These are phyloP conservation scores for Syngnathus acus DNA, from an alignment of 2,797 vertebrate genomes.

Conservation along the genomic window DNA sequence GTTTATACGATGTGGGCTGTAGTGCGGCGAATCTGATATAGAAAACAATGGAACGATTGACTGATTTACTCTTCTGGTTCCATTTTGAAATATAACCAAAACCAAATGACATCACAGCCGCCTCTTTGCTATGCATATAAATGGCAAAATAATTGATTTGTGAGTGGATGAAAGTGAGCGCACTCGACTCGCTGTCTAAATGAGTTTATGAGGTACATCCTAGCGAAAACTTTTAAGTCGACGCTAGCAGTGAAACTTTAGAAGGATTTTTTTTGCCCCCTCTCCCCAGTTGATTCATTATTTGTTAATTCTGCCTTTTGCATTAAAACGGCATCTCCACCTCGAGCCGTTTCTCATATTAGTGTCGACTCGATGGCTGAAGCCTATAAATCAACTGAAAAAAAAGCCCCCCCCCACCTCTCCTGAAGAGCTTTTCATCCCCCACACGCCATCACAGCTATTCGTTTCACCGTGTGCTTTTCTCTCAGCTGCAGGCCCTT, in stretches of 20 bases:
- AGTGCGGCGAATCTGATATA: not conserved
- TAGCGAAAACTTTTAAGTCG: not conserved
- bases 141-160: not conserved
- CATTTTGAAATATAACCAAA: no score
- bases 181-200: not conserved
- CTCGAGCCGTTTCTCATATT: not conserved
- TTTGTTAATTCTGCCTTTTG: not conserved
- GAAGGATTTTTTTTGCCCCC: no score
- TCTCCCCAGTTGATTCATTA: no score
- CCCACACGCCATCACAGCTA: conserved; percentile 19
- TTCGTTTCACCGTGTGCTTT: conserved; percentile 27
- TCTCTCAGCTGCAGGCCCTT: conserved; percentile 22
- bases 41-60: not conserved
- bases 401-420: no score
- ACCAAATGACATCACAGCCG: not conserved
- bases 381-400: not conserved
- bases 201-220: not conserved
- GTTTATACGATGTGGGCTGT: not conserved
- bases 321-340: not conserved
- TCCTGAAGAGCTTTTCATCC: conserved; percentile 10
- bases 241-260: not conserved
- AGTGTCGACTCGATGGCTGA: not conserved
- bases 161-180: not conserved
- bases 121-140: not conserved
- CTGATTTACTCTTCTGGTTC: not conserved